Evolutionary conservation across 1,140 invertebrate genomes (phyloP), one percentile per base, ranked within the genome.

Genomic region (Galleria mellonella): DNA sequence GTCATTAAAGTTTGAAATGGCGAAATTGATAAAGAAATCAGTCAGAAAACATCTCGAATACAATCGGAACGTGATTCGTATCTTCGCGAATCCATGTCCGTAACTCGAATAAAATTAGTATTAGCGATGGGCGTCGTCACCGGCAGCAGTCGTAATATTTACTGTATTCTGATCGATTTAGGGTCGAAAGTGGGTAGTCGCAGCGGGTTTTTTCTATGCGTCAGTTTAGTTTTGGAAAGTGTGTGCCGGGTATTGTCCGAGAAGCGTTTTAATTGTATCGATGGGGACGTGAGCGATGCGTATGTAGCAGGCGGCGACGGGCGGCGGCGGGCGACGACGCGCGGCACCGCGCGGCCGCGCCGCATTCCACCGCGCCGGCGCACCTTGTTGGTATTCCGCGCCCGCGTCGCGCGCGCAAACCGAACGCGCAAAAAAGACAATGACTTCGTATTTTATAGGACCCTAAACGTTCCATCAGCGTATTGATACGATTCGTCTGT

Each of bases 371-470:
- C 55, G 66, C 66, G 71, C 56, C 50, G 53, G 47, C 54, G 57
- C 59, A 55, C 38, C 71, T 74, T 58, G 62, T 73, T 73, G 59
- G 59, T 70, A 75, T 77, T 73, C 72, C 60, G 65, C 60, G 59
- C 46, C 51, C 64, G 71, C 64, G 48, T 47, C 57, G 62, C 70
- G 52, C 62, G 62, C 71, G 63, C 68, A 62, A 63, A 70, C 62
- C 48, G 55, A 63, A 64, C 69, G 66, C 65, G 71, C 72, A 79
- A 79, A 79, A 79, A 76, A 74, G 59, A 79, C 75, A 75, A 79
- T 76, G 69, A 72, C 72, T 71, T 52, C 61, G 62, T 71, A 76
- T 76, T 72, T 75, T 79, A 76, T 74, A 70, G 56, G 67, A 61
- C 62, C 72, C 62, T 69, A 76, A 79, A 74, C 64, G 64, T 79